Evolutionary conservation across 2,888 invertebrate species (phyloP).

Genomic region (Apantesis nais): DNA sequence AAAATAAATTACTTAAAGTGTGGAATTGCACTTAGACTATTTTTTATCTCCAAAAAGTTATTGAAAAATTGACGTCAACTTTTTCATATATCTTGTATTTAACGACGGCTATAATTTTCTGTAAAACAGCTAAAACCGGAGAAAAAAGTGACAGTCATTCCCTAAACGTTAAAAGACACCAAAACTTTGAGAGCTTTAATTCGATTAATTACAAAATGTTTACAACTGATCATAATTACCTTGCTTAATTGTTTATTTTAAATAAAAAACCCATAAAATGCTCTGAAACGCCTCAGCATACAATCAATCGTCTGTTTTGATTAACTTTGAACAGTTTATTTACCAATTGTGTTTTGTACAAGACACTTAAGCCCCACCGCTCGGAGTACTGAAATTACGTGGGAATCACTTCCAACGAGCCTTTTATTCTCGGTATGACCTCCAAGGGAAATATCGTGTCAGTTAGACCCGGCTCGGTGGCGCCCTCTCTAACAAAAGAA

Average conservation of each 20-base stretch:
- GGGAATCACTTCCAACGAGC: background rate
- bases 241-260: background rate
- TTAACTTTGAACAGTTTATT: conserved; percentile 6
- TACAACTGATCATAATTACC: background rate
- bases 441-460: conserved; percentile 1
- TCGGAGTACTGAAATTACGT: background rate
- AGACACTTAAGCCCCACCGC: background rate
- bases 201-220: background rate
- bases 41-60: too few species aligned
- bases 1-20: too few species aligned
- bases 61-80: too few species aligned
- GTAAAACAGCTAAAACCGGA: too few species aligned
- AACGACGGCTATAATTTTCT: too few species aligned
- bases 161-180: background rate
- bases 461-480: conserved; percentile 7
- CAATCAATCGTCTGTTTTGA: background rate
- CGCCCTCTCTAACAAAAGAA: conserved; percentile 18
- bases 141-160: background rate
- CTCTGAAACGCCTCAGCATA: background rate
- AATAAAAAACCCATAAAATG: background rate
- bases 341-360: conserved; percentile 2
- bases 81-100: too few species aligned
- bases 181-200: background rate
- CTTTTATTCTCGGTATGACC: background rate
- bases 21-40: too few species aligned